Evolutionary conservation across 2,797 vertebrate genomes (phyloP).

Genomic region (Luscinia megarhynchos): DNA sequence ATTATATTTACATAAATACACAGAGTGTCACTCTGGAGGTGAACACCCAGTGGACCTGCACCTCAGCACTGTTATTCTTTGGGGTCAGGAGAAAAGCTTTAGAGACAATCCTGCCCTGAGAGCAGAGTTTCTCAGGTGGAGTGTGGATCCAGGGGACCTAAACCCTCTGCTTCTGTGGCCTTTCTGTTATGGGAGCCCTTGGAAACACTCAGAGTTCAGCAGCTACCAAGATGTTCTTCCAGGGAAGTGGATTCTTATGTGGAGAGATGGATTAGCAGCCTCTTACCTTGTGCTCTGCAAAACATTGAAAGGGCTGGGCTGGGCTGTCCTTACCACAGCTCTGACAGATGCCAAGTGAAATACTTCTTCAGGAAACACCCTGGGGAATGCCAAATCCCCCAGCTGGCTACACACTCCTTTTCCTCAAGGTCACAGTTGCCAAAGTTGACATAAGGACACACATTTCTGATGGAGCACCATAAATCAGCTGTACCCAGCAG

Average conservation of each 20-base stretch:
- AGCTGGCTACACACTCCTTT: neutral
- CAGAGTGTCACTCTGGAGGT: neutral
- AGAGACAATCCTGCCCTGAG: neutral
- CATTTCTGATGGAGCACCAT: neutral
- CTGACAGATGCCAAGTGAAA: neutral
- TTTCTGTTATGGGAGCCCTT: neutral
- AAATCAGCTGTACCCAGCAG: neutral
- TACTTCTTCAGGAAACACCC: neutral
- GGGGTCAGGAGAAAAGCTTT: neutral
- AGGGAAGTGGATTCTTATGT: neutral
- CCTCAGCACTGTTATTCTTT: neutral
- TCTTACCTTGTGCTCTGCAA: neutral
- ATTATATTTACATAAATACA: neutral
- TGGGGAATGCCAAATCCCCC: neutral
- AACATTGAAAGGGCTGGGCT: neutral
- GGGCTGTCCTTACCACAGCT: neutral
- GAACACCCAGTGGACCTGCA: neutral
- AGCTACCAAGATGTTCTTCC: neutral
- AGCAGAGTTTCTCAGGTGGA: neutral
- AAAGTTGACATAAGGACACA: neutral
- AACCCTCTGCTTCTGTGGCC: fast-evolving
- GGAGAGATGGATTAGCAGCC: neutral
- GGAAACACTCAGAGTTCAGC: neutral
- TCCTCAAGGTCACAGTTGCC: neutral
- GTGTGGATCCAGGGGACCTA: neutral